Base-by-base conservation (phyloP, 2,888 invertebrate genomes). In the Altica lythri region DNA sequence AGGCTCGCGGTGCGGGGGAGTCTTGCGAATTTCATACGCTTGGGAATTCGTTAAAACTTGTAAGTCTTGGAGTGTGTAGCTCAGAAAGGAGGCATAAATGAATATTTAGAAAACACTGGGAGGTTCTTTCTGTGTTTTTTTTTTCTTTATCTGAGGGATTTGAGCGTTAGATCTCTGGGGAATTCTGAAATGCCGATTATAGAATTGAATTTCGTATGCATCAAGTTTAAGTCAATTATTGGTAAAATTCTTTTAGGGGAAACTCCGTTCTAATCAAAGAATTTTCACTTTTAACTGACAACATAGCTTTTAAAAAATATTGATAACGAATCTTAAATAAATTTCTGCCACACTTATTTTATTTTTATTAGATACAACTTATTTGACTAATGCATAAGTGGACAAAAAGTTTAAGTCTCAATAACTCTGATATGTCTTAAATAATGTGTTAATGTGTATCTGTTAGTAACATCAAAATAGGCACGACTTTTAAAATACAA, bases 41-140 rank as follows among this genome's bases (percentile, higher is more conserved):
- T 34, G 63, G 61, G 63, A 61, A 63, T 61, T 63, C 54, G 53
- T 57, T 57, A 46, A 57, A 57, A 57, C 61, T 57, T 56, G 62
- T 62, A 62, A 59, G 60, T 62, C 59, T 61, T 59, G 45, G 57
- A 59, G 57, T 54, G 57, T 54, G 55, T 45, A 54, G 58, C 54
- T 52, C 38, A 45, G 53, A 54, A 58, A 50, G 51, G 57, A 57
- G 54, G 55, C 59, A 55, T 53, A 62, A 62, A 62, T 62, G 59
- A 61, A 61, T 62, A 61, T 62, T 62, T 62, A 61, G 57, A 59
- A 55, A 62, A 62, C 61, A 60, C 54, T 35, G 35, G 35, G 27
- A 34, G 22, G 25, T 16, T 25, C 35, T 6, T 27, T 47, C 16
- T 35, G 35, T 30, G 38, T 48, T 10, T 32, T 35, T 32, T 19